Conservation (phyloP, 2,797 vertebrate genomes). For the Sparus aurata region DNA sequence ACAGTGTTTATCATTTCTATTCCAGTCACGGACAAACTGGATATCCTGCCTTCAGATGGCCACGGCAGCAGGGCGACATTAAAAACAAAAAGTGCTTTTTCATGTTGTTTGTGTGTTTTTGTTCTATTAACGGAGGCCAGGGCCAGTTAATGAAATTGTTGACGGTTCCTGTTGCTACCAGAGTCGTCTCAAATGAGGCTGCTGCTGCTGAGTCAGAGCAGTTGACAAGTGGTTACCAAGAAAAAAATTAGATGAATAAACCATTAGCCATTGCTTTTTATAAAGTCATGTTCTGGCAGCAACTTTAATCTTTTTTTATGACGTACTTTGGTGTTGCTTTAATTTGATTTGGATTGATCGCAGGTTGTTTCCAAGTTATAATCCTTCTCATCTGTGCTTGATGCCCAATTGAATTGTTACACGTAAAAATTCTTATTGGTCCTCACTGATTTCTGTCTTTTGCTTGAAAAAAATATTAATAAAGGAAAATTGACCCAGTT, state of each 20-base stretch:
- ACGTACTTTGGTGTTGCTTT: neutral
- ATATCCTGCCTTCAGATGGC: conserved; percentile 72
- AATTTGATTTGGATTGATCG: neutral
- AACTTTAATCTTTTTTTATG: neutral
- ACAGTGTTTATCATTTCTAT: conserved; percentile 75
- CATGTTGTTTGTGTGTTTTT: conserved; percentile 84
- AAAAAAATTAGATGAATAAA: conserved; percentile 48
- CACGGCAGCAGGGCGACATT: conserved; percentile 36
- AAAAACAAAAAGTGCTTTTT: conserved; percentile 74
- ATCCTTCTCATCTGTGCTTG: neutral
- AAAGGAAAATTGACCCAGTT: neutral
- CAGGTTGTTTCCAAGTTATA: neutral
- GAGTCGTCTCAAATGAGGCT: conserved; percentile 51
- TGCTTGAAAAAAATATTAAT: neutral
- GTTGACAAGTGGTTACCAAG: conserved; percentile 33
- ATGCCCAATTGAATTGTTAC: neutral
- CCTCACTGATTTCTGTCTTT: neutral
- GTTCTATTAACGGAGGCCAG: conserved; percentile 77
- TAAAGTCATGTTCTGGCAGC: conserved; percentile 14
- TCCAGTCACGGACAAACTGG: conserved; percentile 76
- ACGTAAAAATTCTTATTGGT: neutral
- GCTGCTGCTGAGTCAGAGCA: conserved; percentile 68
- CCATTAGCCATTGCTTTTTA: conserved; percentile 22
- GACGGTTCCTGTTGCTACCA: conserved; percentile 71
- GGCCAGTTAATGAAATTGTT: conserved; percentile 86